Evolutionary conservation across 2,888 invertebrate genomes (phyloP), one percentile per base, ranked within the genome.

Genomic region (Argyra leucocephala): DNA sequence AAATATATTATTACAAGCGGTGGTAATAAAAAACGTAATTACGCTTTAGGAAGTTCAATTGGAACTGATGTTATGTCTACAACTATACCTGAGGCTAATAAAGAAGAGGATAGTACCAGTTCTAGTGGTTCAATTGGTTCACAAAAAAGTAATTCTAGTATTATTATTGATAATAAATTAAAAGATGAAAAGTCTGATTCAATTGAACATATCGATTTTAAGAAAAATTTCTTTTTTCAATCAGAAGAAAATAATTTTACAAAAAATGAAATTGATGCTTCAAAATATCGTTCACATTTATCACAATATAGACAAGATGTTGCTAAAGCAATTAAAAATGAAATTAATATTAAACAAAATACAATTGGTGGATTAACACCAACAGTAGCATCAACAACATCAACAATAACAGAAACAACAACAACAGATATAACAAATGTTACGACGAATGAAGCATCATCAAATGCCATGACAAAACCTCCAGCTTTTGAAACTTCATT

Each of bases 11-110:
- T 74, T 1, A 86, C 85, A 67, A 70, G 21, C 68, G 69, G 69
- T 67, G 70, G n/a, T 26, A 21, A 18, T 12, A 24, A 31, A 60
- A 36, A 68, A 68, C 15, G 65, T 66, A 3, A 73, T 71, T 31
- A 71, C 73, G 9, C 72, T 73, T 60, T 72, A 74, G 61, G 66
- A 73, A 84, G 87, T 57, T 88, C 86, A 70, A 89, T 88, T 1
- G 82, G 91, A 72, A 90, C 89, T 23, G 91, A 93, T 73, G 90
- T 93, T 64, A 84, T 93, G 74, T 91, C 92, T 59, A 89, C 90
- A 61, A 91, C 92, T 66, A 93, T 93, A 76, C 88, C 88, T 58
- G 93, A 93, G 82, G 93, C 88, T 71, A 83, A 85, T 73, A 87
- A 89, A 73, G 90, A 90, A 74, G 88, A 88, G 74, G 91, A 91